A percentile compares a stretch with the other conserved stretches of the same genome.
These are phyloP conservation scores for Pollachius pollachius DNA, from an alignment of 2,113 vertebrate species.

Conservation along the genomic window DNA sequence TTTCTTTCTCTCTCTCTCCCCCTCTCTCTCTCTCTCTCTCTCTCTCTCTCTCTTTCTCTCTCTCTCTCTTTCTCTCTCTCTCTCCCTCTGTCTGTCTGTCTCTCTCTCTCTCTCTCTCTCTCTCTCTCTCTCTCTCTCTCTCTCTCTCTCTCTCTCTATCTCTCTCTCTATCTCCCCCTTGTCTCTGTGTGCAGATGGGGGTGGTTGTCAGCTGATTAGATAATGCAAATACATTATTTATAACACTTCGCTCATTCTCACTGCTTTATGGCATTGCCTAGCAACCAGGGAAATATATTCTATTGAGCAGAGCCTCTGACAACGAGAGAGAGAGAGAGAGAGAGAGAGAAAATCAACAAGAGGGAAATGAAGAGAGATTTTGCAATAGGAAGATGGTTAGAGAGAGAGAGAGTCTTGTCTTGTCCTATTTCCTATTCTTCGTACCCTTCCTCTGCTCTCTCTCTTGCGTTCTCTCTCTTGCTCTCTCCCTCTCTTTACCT, in stretches of 20 bases:
- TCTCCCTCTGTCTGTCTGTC: conserved; percentile 18
- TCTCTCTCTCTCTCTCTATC: conserved; percentile 15
- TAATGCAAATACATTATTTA: conserved; percentile 82
- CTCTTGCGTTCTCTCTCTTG: conserved; percentile 23
- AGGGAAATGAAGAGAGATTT: too few relatives aligned
- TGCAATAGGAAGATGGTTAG: neutral
- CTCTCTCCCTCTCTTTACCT: conserved; percentile 34
- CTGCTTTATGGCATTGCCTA: conserved; percentile 77
- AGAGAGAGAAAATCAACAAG: too few relatives aligned
- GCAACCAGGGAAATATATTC: conserved; percentile 77
- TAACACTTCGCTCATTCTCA: conserved; percentile 74
- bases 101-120: conserved; percentile 18
- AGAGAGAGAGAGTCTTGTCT: conserved; percentile 32
- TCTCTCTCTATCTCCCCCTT: conserved; percentile 16
- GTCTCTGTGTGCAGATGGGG: conserved; percentile 49
- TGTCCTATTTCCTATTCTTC: conserved; percentile 48
- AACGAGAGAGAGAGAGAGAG: too few relatives aligned
- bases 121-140: conserved; percentile 15
- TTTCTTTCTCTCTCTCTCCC: conserved; percentile 3
- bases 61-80: conserved; percentile 10
- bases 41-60: neutral
- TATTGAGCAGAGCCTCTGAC: conserved; percentile 62
- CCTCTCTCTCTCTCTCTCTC: conserved; percentile 13
- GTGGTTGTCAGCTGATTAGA: conserved; percentile 76
- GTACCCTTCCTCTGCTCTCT: conserved; percentile 8